Conservation (phyloP, 2,888 invertebrate genomes). For the Mythimna loreyi region DNA sequence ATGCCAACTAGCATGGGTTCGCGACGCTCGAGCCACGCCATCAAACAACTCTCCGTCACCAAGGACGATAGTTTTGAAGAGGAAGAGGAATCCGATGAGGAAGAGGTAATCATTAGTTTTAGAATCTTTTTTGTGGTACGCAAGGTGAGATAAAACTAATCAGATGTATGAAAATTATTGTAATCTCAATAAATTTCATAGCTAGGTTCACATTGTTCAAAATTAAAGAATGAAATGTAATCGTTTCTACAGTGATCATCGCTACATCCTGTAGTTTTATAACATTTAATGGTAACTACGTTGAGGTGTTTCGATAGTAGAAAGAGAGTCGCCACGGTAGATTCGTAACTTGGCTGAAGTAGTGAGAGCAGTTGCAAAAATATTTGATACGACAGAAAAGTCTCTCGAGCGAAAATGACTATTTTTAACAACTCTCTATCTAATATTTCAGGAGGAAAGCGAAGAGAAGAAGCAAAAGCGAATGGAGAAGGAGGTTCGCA, state of each 20-base stretch:
- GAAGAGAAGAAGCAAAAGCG: conserved; percentile 92
- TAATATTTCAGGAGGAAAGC: conserved; percentile 86
- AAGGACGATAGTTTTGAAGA: conserved; percentile 90
- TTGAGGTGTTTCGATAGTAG: too few species aligned
- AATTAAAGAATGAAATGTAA: too few species aligned
- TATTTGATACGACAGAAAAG: neutral
- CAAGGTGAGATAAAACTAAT: neutral
- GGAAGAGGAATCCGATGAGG: conserved; percentile 89
- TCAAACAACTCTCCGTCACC: conserved; percentile 87
- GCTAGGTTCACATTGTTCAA: too few species aligned
- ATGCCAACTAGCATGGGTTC: conserved; percentile 87
- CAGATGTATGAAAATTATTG: too few species aligned
- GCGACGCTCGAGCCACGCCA: conserved; percentile 88
- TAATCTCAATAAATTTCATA: too few species aligned
- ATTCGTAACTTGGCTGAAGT: too few species aligned
- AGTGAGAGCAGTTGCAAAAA: neutral
- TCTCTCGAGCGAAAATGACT: neutral
- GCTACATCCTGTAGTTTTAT: too few species aligned
- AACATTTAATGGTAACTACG: too few species aligned
- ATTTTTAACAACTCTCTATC: neutral
- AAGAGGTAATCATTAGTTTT: conserved; percentile 84
- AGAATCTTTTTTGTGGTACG: too few species aligned
- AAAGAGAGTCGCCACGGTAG: too few species aligned
- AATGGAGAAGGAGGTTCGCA: conserved; percentile 91
- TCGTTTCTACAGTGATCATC: too few species aligned